These are phyloP conservation scores for Chloroceryle amazona DNA, from an alignment of 2,797 vertebrate species.

Conservation along the genomic window DNA sequence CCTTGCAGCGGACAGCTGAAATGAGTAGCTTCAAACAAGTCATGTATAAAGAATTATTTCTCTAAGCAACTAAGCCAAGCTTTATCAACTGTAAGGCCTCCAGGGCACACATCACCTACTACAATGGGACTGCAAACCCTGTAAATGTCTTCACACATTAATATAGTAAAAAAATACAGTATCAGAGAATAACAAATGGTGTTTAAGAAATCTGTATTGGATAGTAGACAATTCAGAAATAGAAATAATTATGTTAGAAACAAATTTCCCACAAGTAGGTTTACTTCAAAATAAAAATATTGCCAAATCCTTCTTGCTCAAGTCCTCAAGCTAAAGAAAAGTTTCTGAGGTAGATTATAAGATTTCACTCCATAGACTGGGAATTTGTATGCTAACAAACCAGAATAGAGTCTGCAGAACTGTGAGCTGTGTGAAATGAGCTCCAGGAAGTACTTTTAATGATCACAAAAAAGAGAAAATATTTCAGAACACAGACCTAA, in stretches of 20 bases:
- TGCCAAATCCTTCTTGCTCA: background rate
- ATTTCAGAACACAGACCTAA: background rate
- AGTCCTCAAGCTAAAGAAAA: background rate
- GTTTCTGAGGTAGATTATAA: background rate
- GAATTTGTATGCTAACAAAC: slow-evolving; percentile 21
- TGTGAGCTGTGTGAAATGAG: slow-evolving; percentile 2
- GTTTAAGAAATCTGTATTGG: background rate
- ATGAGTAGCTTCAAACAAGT: background rate
- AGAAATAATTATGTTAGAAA: slow-evolving; percentile 5
- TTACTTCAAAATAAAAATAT: slow-evolving; percentile 28
- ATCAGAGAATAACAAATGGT: background rate
- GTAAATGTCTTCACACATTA: background rate
- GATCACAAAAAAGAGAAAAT: background rate
- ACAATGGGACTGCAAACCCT: background rate
- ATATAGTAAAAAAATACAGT: background rate
- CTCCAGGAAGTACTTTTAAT: background rate
- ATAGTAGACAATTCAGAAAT: background rate
- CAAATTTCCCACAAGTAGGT: background rate
- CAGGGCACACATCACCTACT: background rate
- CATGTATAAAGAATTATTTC: background rate
- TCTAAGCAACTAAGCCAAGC: slow-evolving; percentile 29
- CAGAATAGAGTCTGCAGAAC: background rate
- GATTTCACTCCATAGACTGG: background rate
- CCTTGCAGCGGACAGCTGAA: slow-evolving; percentile 18
- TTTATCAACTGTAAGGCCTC: background rate